Evolutionary conservation across 2,888 invertebrate genomes (phyloP).

Genomic region (Ormyrus nitidulus): DNA sequence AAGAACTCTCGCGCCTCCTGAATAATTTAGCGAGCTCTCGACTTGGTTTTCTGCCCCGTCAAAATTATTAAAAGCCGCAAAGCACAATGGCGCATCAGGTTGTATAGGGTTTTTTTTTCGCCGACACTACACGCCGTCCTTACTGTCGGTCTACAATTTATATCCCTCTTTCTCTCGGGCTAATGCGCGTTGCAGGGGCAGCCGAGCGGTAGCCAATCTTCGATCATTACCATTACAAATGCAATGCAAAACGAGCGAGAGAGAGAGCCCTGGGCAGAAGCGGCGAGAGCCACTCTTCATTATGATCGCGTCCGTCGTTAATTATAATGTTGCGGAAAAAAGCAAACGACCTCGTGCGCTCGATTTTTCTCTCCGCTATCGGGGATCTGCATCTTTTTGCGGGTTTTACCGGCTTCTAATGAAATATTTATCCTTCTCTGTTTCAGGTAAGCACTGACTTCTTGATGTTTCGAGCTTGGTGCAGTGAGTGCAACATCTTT

Average conservation of each 20-base stretch:
- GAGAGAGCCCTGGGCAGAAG: background rate
- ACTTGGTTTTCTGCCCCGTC: too few species aligned
- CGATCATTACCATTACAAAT: slow-evolving; percentile 52
- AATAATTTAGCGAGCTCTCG: too few species aligned
- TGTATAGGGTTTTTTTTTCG: slow-evolving; percentile 13
- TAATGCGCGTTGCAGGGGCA: slow-evolving; percentile 10
- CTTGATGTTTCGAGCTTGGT: too few species aligned
- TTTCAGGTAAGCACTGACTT: too few species aligned
- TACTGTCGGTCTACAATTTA: slow-evolving; percentile 12
- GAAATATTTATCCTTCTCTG: too few species aligned
- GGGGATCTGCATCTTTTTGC: background rate
- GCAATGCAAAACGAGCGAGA: slow-evolving; percentile 37
- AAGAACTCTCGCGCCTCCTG: too few species aligned
- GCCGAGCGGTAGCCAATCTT: slow-evolving; percentile 40
- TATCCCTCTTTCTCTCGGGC: slow-evolving; percentile 12
- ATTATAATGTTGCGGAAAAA: slow-evolving; percentile 34
- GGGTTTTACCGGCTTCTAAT: background rate
- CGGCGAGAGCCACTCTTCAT: slow-evolving; percentile 19
- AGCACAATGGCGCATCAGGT: background rate
- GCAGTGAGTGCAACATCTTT: too few species aligned
- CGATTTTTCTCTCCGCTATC: background rate
- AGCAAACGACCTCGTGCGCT: background rate
- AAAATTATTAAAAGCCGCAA: slow-evolving; percentile 14
- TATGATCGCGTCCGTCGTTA: slow-evolving; percentile 32
- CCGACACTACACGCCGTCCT: background rate